Evolutionary conservation across 2,888 invertebrate genomes (phyloP), one percentile per base, ranked within the genome.

Genomic region (Perizoma flavofasciatum): DNA sequence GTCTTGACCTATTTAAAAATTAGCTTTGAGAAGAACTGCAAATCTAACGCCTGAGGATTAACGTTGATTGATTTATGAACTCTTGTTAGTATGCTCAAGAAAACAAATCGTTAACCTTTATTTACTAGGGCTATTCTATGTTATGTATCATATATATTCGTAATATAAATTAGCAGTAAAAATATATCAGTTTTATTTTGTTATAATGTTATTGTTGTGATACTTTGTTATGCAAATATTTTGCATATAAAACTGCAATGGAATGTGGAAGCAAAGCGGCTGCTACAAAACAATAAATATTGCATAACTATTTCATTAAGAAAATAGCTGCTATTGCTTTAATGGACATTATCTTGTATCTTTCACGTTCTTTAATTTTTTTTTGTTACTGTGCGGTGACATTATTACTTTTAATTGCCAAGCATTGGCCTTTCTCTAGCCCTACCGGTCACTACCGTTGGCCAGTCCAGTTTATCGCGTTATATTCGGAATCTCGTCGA

Each of bases 211-310:
- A 78, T 83, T 83, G 81, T 83, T 82, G 76, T 79, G 76, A 73
- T 71, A 72, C 72, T 71, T 68, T 75, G 78, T 75, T 80, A 79
- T 79, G 80, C 78, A 82, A 85, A 86, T 83, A 84, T 83, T 83
- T 77, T 77, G 82, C 78, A 79, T 82, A 86, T 85, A 85, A 85
- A 82, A 79, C 73, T 63, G 66, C 74, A 79, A 77, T 68, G 88
- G 88, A 80, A 90, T 89, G 89, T 90, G 86, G 89, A 89, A 89
- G 85, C 82, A 72, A 81, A 67, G 54, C 72, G 63, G 51, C 49
- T 55, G 56, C 69, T 78, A 78, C 76, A 79, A 66, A 73, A 78
- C 69, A 83, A 83, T 78, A 82, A 82, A 81, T 79, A 81, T 80
- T 83, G 82, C 78, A 82, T 81, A 84, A 84, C 68, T 65, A 76